phyloP scores from a whole-genome alignment of 1,140 invertebrate species.

The Trichoplusia ni region DNA sequence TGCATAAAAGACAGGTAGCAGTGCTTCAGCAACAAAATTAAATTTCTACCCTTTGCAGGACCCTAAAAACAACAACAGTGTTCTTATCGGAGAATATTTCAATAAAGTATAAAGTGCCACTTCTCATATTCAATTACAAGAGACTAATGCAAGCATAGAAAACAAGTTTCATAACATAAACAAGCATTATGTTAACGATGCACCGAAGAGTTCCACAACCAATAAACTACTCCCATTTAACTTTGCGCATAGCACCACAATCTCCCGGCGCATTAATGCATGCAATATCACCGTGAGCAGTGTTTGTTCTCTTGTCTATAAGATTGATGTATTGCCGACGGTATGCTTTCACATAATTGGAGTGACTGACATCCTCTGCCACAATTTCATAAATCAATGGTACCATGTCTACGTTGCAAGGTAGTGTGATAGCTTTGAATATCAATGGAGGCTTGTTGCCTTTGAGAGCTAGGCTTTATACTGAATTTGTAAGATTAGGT shows the following conservation, averaged over 20 bases:
- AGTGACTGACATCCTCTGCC: constrained; percentile 41
- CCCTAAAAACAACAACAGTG: too few relatives aligned
- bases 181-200: constrained; percentile 17
- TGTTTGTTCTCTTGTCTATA: constrained; percentile 47
- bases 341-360: constrained; percentile 35
- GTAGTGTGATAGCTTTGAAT: constrained; percentile 27
- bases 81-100: too few relatives aligned
- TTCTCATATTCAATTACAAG: background rate
- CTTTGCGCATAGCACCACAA: constrained; percentile 16
- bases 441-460: constrained; percentile 12
- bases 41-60: too few relatives aligned
- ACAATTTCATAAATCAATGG: constrained; percentile 35
- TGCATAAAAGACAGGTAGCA: too few relatives aligned
- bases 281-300: constrained; percentile 31
- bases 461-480: constrained; percentile 8
- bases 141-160: background rate
- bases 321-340: constrained; percentile 46
- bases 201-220: constrained; percentile 7
- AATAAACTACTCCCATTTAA: constrained; percentile 23
- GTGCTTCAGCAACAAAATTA: too few relatives aligned
- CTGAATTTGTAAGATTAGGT: background rate
- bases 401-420: constrained; percentile 25
- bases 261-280: constrained; percentile 25
- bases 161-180: constrained; percentile 8
- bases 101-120: too few relatives aligned